Evolutionary conservation across 1,140 invertebrate genomes (phyloP).

Genomic region (Zaprionus nigranus): DNA sequence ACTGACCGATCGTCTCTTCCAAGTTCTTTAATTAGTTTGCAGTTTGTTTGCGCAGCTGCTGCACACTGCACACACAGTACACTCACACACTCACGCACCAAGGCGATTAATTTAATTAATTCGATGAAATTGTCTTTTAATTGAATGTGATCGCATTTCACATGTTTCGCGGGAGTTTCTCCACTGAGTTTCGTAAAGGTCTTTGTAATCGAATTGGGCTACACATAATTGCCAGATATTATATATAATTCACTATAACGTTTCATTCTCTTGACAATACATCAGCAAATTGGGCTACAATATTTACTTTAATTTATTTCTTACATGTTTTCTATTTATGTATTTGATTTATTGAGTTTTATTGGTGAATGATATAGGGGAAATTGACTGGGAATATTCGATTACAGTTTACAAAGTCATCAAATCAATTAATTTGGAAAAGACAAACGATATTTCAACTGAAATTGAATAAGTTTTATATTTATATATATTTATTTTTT

Average conservation of each 20-base stretch:
- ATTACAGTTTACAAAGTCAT: background rate
- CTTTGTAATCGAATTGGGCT: background rate
- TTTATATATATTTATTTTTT: background rate
- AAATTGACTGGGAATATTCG: background rate
- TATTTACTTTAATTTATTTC: conserved; percentile 3
- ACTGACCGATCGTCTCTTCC: background rate
- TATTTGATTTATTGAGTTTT: conserved; percentile 9
- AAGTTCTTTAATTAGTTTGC: conserved; percentile 73
- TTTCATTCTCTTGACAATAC: background rate
- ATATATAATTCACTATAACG: background rate
- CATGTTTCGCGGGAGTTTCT: conserved; percentile 32
- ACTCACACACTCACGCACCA: background rate
- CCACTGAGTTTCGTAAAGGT: background rate
- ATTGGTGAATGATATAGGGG: background rate
- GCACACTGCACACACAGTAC: background rate
- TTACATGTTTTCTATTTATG: background rate
- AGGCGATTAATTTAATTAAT: conserved; percentile 70
- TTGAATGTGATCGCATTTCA: conserved; percentile 70
- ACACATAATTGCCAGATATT: background rate
- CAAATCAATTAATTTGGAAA: background rate
- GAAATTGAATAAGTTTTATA: background rate
- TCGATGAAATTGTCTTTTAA: conserved; percentile 82
- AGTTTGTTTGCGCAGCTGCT: conserved; percentile 74
- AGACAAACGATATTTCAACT: background rate
- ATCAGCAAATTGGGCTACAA: background rate